These are phyloP conservation scores for Sipha maydis DNA, from an alignment of 2,888 invertebrate species.

Conservation along the genomic window DNA sequence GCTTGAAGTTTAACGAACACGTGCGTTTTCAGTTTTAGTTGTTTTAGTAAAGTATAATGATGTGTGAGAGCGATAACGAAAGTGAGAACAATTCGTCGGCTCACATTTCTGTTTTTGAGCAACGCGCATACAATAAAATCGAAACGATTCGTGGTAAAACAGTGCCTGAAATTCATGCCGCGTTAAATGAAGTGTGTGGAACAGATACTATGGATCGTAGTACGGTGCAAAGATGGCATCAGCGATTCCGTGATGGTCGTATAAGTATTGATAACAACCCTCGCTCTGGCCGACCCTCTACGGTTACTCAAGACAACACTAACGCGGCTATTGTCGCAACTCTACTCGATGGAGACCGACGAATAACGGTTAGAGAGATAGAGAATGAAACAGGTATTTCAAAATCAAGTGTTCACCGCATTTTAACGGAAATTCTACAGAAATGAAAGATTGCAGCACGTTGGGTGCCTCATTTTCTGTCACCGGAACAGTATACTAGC, in stretches of 20 bases:
- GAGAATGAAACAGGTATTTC: slow-evolving; percentile 1
- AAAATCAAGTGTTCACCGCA: slow-evolving; percentile 4
- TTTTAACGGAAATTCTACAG: neutral
- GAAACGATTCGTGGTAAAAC: slow-evolving; percentile 31
- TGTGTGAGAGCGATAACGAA: neutral
- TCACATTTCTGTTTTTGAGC: slow-evolving; percentile 24
- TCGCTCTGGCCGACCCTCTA: neutral
- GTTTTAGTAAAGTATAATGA: slow-evolving; percentile 11
- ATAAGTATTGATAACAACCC: slow-evolving; percentile 6
- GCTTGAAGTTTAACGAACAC: neutral
- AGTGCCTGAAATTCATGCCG: slow-evolving; percentile 27
- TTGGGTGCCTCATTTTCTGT: too few species aligned
- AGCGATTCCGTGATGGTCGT: neutral
- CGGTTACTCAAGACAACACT: slow-evolving; percentile 5
- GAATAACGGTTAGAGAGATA: neutral
- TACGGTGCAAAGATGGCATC: slow-evolving; percentile 1
- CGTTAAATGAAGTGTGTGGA: neutral
- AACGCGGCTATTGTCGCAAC: too few species aligned
- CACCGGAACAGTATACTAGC: too few species aligned
- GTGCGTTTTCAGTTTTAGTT: neutral
- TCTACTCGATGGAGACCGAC: too few species aligned
- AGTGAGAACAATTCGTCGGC: neutral
- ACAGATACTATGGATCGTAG: slow-evolving; percentile 16
- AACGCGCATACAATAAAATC: neutral
- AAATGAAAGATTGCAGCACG: too few species aligned